phyloP scores from a whole-genome alignment of 2,113 vertebrate genomes.

The Gorilla gorilla region DNA sequence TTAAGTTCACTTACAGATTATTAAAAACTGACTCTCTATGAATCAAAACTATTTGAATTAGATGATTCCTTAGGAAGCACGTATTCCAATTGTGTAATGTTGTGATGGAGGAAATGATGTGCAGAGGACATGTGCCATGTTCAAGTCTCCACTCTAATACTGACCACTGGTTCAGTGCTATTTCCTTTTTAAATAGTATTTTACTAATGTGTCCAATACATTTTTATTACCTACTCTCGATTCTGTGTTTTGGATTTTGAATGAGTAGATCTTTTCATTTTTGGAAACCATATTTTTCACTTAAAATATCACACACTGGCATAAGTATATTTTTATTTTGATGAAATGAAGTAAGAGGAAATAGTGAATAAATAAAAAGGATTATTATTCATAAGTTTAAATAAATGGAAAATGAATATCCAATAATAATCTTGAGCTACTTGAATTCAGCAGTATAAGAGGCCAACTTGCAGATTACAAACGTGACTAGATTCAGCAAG shows the following conservation, averaged over 20 bases:
- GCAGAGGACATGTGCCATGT: background rate
- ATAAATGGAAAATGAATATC: background rate
- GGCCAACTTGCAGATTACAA: background rate
- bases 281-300: background rate
- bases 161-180: background rate
- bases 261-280: background rate
- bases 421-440: background rate
- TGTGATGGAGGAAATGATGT: background rate
- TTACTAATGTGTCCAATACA: background rate
- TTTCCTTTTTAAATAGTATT: background rate
- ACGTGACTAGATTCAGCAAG: background rate
- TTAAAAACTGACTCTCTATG: background rate
- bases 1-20: background rate
- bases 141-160: background rate
- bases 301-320: background rate
- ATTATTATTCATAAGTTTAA: background rate
- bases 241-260: background rate
- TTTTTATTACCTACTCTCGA: background rate
- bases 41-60: background rate
- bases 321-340: background rate
- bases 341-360: background rate
- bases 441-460: background rate
- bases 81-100: background rate
- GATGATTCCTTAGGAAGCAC: background rate
- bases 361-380: background rate